Conservation (phyloP, 2,797 vertebrate species). For the Sarcophilus harrisii region DNA sequence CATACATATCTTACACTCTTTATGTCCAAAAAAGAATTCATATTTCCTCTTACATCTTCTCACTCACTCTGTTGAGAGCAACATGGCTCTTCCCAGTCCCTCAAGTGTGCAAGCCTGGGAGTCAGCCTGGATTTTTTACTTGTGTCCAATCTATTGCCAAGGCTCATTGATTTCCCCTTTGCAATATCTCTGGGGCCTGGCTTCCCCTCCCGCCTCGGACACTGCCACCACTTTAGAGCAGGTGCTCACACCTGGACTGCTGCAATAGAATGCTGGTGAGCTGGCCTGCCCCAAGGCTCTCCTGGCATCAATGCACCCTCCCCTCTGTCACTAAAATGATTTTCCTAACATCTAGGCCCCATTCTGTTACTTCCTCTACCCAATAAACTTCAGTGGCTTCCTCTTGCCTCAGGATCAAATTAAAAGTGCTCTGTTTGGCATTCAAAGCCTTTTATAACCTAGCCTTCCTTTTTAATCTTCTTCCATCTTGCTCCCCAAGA, state of each 20-base stretch:
- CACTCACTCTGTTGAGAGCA: not conserved
- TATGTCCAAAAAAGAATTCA: not conserved
- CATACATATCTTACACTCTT: not conserved
- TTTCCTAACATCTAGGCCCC: not conserved
- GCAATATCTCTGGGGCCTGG: not conserved
- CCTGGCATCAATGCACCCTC: not conserved
- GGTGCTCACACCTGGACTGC: not conserved
- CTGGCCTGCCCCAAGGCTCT: not conserved
- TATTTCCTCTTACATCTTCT: not conserved
- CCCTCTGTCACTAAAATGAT: not conserved
- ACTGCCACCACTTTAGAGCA: not conserved
- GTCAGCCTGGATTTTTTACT: not conserved
- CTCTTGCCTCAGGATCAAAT: not conserved
- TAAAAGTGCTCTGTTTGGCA: not conserved
- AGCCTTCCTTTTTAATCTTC: not conserved
- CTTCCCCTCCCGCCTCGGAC: not conserved
- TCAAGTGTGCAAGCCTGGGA: not conserved
- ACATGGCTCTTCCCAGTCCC: not conserved
- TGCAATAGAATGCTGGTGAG: not conserved
- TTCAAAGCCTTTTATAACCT: not conserved
- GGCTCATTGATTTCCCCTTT: not conserved
- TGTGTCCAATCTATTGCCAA: not conserved
- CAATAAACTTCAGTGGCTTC: not conserved
- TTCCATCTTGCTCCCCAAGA: not conserved
- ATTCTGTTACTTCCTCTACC: not conserved